Base-by-base conservation (phyloP, 2,888 invertebrate genomes). In the Agrilus cyanescens region DNA sequence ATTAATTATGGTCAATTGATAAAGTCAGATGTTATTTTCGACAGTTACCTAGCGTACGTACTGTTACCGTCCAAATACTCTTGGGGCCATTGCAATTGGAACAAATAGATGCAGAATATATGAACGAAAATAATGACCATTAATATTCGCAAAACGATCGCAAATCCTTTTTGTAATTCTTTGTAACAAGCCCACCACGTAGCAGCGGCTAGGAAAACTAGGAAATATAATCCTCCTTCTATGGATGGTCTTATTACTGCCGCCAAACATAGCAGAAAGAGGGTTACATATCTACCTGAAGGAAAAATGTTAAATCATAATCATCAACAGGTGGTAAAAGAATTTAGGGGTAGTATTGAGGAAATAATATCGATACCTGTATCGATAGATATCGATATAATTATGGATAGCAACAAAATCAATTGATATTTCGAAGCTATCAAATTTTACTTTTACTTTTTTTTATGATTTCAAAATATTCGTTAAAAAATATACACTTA, bases 131-230 rank as follows among this genome's bases (percentile, higher is more conserved):
- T 78, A 54, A 89, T 75, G n/a, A 80, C 69, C 76, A 83, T 78
- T 12, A 85, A 58, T 50, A 81, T 71, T 40, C 82, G 75, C 58
- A 84, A 72, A 32, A 86, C 60, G 38, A 83, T 71, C 0, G 85
- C 85, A 61, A 88, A 93, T n/a, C 80, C 82, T 49, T 75, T 74
- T 51, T 80, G 77, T 46, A 94, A 70, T 45, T 83, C 77, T 54
- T 75, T 77, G 58, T 85, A 85, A 54, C 85, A 80, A 15, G 90
- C 81, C 87, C 91, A 88, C 70, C 86, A 87, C 2, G 91, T 90
- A 43, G 87, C 84, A 18, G 85, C 76, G 12, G 77, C 76, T 59
- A 96, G 73, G 65, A 95, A 95, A 43, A 84, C 73, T 41, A 93
- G 58, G 67, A 88, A 94, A 67, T 96, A 95, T 35, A 93, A 73